Evolutionary conservation across 2,113 vertebrate genomes (phyloP), one percentile per base, ranked within the genome.

Genomic region (Prochilodus magdalenae): DNA sequence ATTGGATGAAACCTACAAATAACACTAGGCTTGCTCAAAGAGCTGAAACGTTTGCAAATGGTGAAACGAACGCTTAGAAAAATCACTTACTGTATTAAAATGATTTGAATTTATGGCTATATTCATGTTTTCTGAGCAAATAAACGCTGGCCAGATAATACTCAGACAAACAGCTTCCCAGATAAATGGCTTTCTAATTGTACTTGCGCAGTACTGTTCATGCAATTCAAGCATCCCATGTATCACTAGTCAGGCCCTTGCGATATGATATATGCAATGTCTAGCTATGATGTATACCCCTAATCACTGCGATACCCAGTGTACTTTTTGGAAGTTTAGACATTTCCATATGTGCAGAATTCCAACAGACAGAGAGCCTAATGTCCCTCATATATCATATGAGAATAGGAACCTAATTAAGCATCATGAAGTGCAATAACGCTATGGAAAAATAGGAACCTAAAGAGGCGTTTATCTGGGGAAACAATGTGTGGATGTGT

Each of bases 401-500:
- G 30, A 51, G 57, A 73, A 65, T 73, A 71, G 55, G 49, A 74
- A 40, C 71, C 71, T 73, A 74, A 59, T 60, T 24, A 77, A 49
- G 57, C 40, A 63, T 83, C 59, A 72, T 71, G 13, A 55, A 72
- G 60, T 51, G 14, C 51, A 77, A 78, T 73, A 70, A 65, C 26
- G 27, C 12, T 71, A 78, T 55, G 67, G 67, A 73, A 55, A 73
- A 77, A 36, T 63, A 73, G 44, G 29, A 53, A 67, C 26, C 49
- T 30, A 26, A 22, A 14, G 40, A 24, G 27, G 67, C 30, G 24
- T 75, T 79, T 75, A 71, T 62, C 76, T 79, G 81, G 62, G 65
- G 65, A 83, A 74, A 55, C 16, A 3, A 69, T n/a, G 65, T 22
- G 65, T 33, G 30, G 47, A 27, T 74, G 72, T 83, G 72, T 73